Evolutionary conservation across 1,140 invertebrate species (phyloP).

Genomic region (Arion vulgaris): DNA sequence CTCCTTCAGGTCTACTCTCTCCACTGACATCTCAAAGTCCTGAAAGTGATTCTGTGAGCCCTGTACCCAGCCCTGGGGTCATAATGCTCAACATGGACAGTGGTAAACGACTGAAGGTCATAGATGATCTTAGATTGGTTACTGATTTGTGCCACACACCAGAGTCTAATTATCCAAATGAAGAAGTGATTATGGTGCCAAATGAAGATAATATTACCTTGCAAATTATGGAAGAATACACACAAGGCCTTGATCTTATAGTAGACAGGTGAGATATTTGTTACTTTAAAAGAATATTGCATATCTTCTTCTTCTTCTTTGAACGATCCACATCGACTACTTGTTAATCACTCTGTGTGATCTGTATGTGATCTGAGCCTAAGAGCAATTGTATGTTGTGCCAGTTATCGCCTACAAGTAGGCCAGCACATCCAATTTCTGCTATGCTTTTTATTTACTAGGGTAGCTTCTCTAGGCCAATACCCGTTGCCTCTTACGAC

Average conservation of each 20-base stretch:
- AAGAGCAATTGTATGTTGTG: too few species aligned
- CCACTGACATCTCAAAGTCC: not conserved
- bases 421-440: too few species aligned
- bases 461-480: too few species aligned
- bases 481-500: too few species aligned
- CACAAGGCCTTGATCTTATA: not conserved
- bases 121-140: not conserved
- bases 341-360: too few species aligned
- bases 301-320: too few species aligned
- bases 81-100: not conserved
- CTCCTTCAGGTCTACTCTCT: not conserved
- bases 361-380: too few species aligned
- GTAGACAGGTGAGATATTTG: not conserved
- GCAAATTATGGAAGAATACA: slow-evolving; percentile 1
- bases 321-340: too few species aligned
- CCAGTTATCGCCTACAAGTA: too few species aligned
- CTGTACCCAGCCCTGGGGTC: not conserved
- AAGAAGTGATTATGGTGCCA: not conserved
- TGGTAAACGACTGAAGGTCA: not conserved
- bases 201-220: slow-evolving; percentile 4
- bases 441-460: too few species aligned
- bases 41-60: not conserved
- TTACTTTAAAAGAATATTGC: too few species aligned
- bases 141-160: not conserved
- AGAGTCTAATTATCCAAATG: not conserved